Evolutionary conservation across 2,113 vertebrate species (phyloP).

Genomic region (Aspiorhynchus laticeps): DNA sequence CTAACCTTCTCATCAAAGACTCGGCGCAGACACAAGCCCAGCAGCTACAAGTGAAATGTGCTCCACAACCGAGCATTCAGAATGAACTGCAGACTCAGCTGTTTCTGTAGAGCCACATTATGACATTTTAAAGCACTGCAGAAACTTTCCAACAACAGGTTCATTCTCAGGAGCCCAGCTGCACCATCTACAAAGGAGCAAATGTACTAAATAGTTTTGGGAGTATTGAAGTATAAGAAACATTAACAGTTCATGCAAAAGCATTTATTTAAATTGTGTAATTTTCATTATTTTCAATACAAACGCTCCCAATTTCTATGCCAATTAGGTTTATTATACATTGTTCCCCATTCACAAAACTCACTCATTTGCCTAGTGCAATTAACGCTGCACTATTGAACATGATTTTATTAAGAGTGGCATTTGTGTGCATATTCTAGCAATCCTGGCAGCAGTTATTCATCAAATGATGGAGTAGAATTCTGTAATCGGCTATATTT

Average conservation of each 20-base stretch:
- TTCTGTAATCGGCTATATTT: neutral
- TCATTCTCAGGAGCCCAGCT: neutral
- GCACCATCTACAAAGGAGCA: neutral
- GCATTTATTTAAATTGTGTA: neutral
- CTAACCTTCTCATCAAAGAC: conserved; percentile 41
- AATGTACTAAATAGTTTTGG: neutral
- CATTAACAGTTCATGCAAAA: neutral
- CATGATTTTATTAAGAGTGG: neutral
- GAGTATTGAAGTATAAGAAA: neutral
- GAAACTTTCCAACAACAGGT: conserved; percentile 34
- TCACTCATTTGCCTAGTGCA: neutral
- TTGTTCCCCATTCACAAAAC: neutral
- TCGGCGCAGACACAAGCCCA: neutral
- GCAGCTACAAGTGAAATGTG: conserved; percentile 4
- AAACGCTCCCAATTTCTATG: neutral
- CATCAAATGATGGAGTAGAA: neutral
- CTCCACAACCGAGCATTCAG: neutral
- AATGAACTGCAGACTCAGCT: conserved; percentile 27
- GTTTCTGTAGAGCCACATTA: conserved; percentile 31
- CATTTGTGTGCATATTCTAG: neutral
- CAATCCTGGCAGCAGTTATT: neutral
- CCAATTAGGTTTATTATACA: neutral
- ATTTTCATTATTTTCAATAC: neutral
- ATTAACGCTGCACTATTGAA: neutral
- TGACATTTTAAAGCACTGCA: conserved; percentile 45